A percentile compares a stretch with the other conserved stretches of the same genome.
Evolutionary conservation across 2,888 invertebrate species (phyloP).

Genomic region (Drosophila atroscutellata): DNA sequence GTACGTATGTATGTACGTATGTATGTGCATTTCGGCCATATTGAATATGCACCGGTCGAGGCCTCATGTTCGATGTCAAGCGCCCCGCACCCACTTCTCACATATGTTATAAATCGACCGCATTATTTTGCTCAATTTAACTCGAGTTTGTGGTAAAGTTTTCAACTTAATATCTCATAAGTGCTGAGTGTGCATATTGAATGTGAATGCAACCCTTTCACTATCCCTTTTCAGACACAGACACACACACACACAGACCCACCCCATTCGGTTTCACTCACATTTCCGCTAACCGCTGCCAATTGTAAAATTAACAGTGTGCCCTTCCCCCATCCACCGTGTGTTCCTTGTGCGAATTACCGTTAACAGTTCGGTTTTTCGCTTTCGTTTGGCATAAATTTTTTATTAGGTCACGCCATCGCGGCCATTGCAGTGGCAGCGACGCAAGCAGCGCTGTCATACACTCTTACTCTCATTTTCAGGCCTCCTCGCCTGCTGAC

Average conservation of each 20-base stretch:
- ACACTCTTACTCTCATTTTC: constrained; percentile 40
- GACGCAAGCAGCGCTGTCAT: constrained; percentile 24
- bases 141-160: constrained; percentile 67
- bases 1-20: constrained; percentile 7
- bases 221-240: background rate
- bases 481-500: background rate
- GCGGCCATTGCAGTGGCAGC: constrained; percentile 52
- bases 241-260: background rate
- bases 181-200: constrained; percentile 66
- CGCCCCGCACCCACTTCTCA: background rate
- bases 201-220: constrained; percentile 4
- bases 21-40: constrained; percentile 33
- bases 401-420: constrained; percentile 75
- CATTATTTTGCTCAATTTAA: constrained; percentile 81
- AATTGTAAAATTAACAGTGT: constrained; percentile 53
- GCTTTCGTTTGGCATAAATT: constrained; percentile 75
- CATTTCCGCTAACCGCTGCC: constrained; percentile 45
- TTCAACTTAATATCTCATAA: constrained; percentile 75
- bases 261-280: constrained; percentile 18
- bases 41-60: constrained; percentile 43
- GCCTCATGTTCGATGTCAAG: constrained; percentile 18
- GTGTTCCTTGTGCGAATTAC: constrained; percentile 30
- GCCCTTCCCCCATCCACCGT: background rate
- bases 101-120: constrained; percentile 77
- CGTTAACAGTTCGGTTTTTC: constrained; percentile 56